Conservation (phyloP, 2,888 invertebrate species). For the Tetranychus piercei region DNA sequence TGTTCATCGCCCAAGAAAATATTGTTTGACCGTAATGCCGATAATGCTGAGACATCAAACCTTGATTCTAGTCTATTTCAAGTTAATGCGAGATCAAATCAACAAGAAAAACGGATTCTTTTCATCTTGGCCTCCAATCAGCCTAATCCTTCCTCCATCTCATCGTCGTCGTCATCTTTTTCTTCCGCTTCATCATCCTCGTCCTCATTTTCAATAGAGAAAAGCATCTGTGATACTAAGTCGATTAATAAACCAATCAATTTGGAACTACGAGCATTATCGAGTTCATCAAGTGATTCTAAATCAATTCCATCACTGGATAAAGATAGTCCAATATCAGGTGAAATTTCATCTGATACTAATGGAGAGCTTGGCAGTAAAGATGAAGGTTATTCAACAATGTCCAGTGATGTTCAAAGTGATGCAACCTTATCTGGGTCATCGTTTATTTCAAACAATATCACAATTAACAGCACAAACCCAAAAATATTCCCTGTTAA, state of each 20-base stretch:
- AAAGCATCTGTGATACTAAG: not conserved
- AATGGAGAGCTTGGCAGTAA: not conserved
- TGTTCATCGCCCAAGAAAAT: not conserved
- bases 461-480: too few relatives aligned
- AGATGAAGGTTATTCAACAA: constrained; percentile 8
- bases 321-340: constrained; percentile 5
- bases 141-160: not conserved
- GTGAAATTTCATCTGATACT: not conserved
- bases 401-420: constrained; percentile 7
- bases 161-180: not conserved
- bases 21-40: not conserved
- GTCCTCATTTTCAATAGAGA: not conserved
- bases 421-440: not conserved
- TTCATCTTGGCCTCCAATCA: not conserved
- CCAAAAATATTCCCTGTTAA: too few relatives aligned
- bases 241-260: not conserved
- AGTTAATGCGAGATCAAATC: not conserved
- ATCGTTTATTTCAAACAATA: too few relatives aligned
- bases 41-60: not conserved
- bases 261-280: not conserved
- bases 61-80: constrained; percentile 1
- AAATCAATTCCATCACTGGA: not conserved
- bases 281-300: constrained; percentile 1
- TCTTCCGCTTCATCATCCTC: not conserved
- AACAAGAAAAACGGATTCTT: not conserved